A percentile compares a stretch with the other conserved stretches of the same genome.
Evolutionary conservation across 2,113 vertebrate species (phyloP).

Genomic region (Percina caprodes): DNA sequence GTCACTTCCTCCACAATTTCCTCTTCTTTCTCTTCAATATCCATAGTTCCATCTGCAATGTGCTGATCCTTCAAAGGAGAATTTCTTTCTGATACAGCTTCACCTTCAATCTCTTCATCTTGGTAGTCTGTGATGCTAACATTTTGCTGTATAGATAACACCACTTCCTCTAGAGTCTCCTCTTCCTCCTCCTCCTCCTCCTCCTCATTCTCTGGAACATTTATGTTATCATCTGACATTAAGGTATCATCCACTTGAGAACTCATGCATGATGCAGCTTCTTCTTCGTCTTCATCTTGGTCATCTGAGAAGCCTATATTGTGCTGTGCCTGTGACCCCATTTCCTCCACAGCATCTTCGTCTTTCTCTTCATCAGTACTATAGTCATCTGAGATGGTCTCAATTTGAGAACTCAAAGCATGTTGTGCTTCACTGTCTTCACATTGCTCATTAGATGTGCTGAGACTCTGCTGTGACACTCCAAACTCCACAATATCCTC

Average conservation of each 20-base stretch:
- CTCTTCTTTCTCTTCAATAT: background rate
- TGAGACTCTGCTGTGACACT: background rate
- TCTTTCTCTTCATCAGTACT: background rate
- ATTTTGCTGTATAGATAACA: background rate
- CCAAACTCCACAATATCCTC: background rate
- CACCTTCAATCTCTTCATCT: background rate
- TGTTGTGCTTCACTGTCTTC: constrained; percentile 4
- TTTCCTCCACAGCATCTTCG: constrained; percentile 2
- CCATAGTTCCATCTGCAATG: background rate
- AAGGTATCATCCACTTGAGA: background rate
- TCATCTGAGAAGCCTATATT: background rate
- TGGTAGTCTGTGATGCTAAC: background rate
- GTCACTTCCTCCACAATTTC: background rate
- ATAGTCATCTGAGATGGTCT: constrained; percentile 14
- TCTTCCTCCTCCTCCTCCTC: no score
- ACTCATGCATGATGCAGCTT: background rate
- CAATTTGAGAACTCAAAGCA: background rate
- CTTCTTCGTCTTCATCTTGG: background rate
- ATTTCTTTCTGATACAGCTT: background rate
- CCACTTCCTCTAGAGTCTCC: background rate
- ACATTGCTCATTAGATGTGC: background rate
- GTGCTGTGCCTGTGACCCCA: background rate
- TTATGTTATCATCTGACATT: background rate
- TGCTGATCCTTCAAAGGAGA: background rate
- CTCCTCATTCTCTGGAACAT: constrained; percentile 1